Evolutionary conservation across 2,888 invertebrate genomes (phyloP).

Genomic region (Troides helena): DNA sequence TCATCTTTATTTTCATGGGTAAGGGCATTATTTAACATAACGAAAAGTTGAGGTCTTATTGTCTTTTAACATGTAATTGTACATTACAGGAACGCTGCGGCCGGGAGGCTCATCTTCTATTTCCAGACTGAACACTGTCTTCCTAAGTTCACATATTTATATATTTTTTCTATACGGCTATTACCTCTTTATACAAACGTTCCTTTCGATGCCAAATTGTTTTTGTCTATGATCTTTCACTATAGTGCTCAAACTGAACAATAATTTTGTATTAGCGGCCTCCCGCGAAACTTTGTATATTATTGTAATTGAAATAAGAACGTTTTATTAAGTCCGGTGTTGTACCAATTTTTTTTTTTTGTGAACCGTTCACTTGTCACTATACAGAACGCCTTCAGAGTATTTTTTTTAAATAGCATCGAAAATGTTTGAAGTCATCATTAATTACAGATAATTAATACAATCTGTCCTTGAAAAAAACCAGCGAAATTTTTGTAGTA

Average conservation of each 20-base stretch:
- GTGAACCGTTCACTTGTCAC: no score
- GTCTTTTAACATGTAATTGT: slow-evolving; percentile 5
- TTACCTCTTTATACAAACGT: slow-evolving; percentile 15
- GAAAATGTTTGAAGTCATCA: no score
- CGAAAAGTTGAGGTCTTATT: no score
- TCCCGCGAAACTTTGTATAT: background rate
- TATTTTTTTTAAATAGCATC: no score
- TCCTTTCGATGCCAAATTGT: slow-evolving; percentile 14
- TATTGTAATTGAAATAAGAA: background rate
- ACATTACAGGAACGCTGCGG: slow-evolving; percentile 58
- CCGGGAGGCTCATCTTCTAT: slow-evolving; percentile 38
- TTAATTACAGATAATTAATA: no score
- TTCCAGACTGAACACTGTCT: slow-evolving; percentile 38
- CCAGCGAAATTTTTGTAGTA: no score
- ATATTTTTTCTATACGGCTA: slow-evolving; percentile 25
- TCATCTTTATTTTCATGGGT: no score
- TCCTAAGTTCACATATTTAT: slow-evolving; percentile 17
- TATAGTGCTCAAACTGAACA: slow-evolving; percentile 17
- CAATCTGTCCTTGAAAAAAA: no score
- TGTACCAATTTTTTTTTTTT: no score
- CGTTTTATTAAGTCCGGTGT: no score
- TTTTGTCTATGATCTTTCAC: background rate
- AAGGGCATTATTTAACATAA: no score
- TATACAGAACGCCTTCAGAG: no score
- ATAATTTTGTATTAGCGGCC: slow-evolving; percentile 11